These are phyloP conservation scores for Melanotaenia boesemani DNA, from an alignment of 2,797 vertebrate species.

Conservation along the genomic window DNA sequence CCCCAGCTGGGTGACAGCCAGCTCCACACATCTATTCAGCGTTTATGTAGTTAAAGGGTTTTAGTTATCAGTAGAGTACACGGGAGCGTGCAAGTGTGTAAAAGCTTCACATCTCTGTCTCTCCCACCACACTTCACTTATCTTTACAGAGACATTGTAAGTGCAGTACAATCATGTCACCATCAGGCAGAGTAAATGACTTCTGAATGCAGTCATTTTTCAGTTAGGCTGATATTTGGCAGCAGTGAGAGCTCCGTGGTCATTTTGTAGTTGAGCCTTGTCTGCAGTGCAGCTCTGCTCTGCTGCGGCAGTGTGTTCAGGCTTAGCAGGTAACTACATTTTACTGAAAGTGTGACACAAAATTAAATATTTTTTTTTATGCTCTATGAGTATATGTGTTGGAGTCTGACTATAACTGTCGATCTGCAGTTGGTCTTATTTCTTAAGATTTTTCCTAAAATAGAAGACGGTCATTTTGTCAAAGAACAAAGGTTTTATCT, in stretches of 20 bases:
- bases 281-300: conserved; percentile 43
- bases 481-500: too few species aligned
- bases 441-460: too few species aligned
- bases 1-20: conserved; percentile 24
- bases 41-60: conserved; percentile 48
- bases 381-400: too few species aligned
- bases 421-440: too few species aligned
- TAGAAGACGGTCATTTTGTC: too few species aligned
- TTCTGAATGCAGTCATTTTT: conserved; percentile 65
- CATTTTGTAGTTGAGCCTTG: conserved; percentile 12
- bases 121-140: conserved; percentile 47
- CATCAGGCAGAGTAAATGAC: conserved; percentile 62
- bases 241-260: neutral
- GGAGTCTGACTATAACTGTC: neutral
- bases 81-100: neutral
- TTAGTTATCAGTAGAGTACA: conserved; percentile 49
- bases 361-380: conserved; percentile 6
- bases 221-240: conserved; percentile 51
- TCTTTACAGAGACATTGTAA: conserved; percentile 66
- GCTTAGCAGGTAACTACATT: conserved; percentile 7
- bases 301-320: conserved; percentile 2
- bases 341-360: conserved; percentile 1
- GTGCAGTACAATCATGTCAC: conserved; percentile 45
- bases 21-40: conserved; percentile 36
- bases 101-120: conserved; percentile 28